Percentiles rank a stretch among this genome's conserved stretches.
phyloP scores from a whole-genome alignment of 2,113 vertebrate genomes.

The Corapipo altera region DNA sequence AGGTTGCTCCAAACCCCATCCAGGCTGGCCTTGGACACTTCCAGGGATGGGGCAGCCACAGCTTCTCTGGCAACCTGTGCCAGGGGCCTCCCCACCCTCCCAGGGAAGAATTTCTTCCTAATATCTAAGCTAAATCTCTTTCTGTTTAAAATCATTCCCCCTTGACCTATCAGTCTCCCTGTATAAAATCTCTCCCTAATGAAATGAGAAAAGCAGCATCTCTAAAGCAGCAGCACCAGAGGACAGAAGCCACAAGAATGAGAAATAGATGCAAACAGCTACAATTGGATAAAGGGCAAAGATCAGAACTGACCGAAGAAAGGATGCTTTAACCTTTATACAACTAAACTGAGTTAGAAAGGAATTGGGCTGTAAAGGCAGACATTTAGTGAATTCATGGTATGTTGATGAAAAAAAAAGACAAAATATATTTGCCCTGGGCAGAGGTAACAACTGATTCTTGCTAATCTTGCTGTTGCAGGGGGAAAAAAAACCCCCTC shows the following conservation, averaged over 20 bases:
- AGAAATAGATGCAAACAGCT: not conserved
- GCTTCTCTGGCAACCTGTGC: not conserved
- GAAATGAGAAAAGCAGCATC: not conserved
- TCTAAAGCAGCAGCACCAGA: not conserved
- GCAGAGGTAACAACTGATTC: not conserved
- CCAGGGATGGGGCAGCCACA: not conserved
- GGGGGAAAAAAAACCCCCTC: not conserved
- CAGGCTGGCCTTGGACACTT: not conserved
- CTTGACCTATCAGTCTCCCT: too few relatives aligned
- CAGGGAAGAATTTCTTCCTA: rapidly evolving
- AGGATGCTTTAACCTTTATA: not conserved
- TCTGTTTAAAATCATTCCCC: not conserved
- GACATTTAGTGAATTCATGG: not conserved
- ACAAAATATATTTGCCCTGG: not conserved
- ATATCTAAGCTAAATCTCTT: not conserved
- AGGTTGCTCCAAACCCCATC: rapidly evolving
- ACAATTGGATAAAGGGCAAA: not conserved
- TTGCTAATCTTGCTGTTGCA: not conserved
- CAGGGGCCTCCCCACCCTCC: rapidly evolving
- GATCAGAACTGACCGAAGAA: not conserved
- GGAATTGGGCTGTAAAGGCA: not conserved
- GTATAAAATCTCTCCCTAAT: not conserved
- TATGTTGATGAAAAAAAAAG: not conserved
- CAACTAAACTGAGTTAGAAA: not conserved
- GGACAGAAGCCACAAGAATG: not conserved